Conservation (phyloP, 2,888 invertebrate species). For the Theodoxus fluviatilis region DNA sequence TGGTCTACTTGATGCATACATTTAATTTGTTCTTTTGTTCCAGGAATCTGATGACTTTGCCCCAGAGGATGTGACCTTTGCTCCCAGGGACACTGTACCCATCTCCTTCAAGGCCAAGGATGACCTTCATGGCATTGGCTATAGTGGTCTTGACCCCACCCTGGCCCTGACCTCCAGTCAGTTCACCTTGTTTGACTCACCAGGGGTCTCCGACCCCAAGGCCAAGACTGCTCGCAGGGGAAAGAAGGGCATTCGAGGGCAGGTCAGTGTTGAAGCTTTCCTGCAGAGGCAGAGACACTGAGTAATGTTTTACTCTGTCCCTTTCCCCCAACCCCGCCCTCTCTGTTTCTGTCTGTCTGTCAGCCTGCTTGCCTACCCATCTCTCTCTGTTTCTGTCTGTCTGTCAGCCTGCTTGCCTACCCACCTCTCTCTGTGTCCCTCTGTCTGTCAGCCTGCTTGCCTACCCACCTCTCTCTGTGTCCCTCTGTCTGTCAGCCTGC, state of each 20-base stretch:
- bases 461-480: too few relatives aligned
- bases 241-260: slow-evolving; percentile 57
- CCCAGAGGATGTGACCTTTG: slow-evolving; percentile 53
- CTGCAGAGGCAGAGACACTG: too few relatives aligned
- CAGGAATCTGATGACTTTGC: slow-evolving; percentile 44
- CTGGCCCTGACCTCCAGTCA: slow-evolving; percentile 50
- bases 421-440: too few relatives aligned
- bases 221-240: slow-evolving; percentile 38
- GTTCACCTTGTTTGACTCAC: slow-evolving; percentile 46
- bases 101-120: slow-evolving; percentile 78
- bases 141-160: slow-evolving; percentile 60
- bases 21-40: too few relatives aligned
- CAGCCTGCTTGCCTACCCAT: background rate
- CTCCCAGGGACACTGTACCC: slow-evolving; percentile 69
- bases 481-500: too few relatives aligned
- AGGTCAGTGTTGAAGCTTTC: slow-evolving; percentile 44
- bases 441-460: too few relatives aligned
- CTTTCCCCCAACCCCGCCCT: background rate
- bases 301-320: background rate
- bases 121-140: slow-evolving; percentile 72
- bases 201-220: slow-evolving; percentile 31
- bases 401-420: too few relatives aligned
- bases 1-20: too few relatives aligned
- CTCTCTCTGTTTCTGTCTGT: too few relatives aligned
- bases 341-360: background rate